Evolutionary conservation across 2,888 invertebrate species (phyloP).

Genomic region (Lithophane ornitopus): DNA sequence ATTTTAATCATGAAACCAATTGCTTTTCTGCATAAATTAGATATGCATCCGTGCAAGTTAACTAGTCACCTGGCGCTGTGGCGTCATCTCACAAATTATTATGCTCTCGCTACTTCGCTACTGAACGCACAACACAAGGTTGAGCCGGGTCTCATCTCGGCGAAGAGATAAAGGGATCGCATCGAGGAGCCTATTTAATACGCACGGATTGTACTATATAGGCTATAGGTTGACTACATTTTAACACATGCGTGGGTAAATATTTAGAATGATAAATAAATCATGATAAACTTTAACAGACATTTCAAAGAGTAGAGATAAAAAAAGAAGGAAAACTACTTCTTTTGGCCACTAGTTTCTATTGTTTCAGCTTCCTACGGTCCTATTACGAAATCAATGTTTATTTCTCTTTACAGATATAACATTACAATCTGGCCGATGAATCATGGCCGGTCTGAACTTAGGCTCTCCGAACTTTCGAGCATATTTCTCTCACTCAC

Average conservation of each 20-base stretch:
- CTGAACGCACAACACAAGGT: background rate
- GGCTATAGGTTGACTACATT: background rate
- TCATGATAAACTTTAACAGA: background rate
- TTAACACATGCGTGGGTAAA: background rate
- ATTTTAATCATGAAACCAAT: background rate
- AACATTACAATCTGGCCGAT: background rate
- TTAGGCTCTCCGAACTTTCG: background rate
- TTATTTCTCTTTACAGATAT: background rate
- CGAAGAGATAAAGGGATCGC: background rate
- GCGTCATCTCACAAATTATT: background rate
- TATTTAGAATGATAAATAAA: too few relatives aligned
- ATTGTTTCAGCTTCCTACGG: background rate
- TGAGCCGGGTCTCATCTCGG: background rate
- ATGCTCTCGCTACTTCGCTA: too few relatives aligned
- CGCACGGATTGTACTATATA: too few relatives aligned
- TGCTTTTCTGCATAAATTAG: conserved; percentile 1
- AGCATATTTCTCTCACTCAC: background rate
- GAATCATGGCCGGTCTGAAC: background rate
- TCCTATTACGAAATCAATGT: background rate
- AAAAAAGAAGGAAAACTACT: background rate
- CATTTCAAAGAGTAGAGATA: too few relatives aligned
- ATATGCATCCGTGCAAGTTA: background rate
- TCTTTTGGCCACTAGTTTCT: background rate
- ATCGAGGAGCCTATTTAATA: background rate
- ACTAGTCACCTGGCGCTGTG: background rate